phyloP scores from a whole-genome alignment of 2,113 vertebrate species.

The Rhipidura dahli region DNA sequence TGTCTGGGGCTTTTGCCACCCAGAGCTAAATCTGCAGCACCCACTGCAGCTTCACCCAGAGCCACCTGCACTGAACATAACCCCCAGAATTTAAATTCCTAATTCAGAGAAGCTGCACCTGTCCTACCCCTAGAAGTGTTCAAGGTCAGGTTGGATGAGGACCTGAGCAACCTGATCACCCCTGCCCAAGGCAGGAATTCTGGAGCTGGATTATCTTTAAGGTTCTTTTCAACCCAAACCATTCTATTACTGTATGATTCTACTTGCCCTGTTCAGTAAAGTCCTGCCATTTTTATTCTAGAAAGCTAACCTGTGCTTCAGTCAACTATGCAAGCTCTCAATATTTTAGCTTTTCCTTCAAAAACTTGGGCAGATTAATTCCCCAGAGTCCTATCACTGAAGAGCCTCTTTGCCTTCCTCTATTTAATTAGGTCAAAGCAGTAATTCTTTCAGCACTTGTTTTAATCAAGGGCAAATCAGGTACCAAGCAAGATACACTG shows the following conservation, averaged over 20 bases:
- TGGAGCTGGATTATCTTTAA: not conserved
- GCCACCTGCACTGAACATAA: not conserved
- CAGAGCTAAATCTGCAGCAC: not conserved
- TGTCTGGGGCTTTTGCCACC: too few species aligned
- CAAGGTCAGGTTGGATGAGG: not conserved
- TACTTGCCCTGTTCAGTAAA: not conserved
- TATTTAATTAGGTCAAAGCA: not conserved
- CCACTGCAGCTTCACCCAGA: not conserved
- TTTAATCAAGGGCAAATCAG: not conserved
- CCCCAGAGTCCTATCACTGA: not conserved
- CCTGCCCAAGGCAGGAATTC: not conserved
- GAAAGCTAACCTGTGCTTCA: not conserved
- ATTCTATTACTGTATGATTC: not conserved
- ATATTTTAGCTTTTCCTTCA: not conserved
- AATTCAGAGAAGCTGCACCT: not conserved
- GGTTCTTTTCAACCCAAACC: too few species aligned
- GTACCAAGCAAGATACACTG: not conserved
- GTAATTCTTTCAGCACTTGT: not conserved
- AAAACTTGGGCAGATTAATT: not conserved
- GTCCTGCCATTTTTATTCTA: not conserved
- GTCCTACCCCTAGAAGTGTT: not conserved
- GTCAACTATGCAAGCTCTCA: not conserved
- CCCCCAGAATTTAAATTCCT: not conserved
- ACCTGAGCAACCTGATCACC: not conserved
- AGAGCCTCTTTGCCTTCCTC: not conserved